Percentiles rank a stretch among this genome's conserved stretches.
phyloP scores from a whole-genome alignment of 2,113 vertebrate genomes.

The Tragulus kanchil region DNA sequence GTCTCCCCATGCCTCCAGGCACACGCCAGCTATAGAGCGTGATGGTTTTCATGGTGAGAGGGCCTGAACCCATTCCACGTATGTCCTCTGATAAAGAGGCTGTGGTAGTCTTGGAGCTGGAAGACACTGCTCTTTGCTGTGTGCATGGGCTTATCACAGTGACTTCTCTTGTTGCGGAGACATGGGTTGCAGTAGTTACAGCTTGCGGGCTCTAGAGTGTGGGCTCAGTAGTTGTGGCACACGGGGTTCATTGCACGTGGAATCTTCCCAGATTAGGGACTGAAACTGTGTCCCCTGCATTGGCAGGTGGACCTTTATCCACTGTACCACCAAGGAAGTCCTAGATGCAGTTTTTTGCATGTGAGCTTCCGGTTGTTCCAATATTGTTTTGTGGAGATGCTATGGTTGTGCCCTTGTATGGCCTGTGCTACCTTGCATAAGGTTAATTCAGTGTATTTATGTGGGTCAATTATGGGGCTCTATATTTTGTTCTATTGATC shows the following conservation, averaged over 20 bases:
- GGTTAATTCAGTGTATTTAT: not conserved
- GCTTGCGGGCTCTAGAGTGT: not conserved
- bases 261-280: not conserved
- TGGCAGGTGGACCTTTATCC: not conserved
- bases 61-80: not conserved
- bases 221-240: not conserved
- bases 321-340: not conserved
- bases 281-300: not conserved
- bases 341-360: not conserved
- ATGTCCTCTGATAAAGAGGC: not conserved
- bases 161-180: not conserved
- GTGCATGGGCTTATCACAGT: not conserved
- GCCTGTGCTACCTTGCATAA: not conserved
- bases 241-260: not conserved
- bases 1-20: not conserved
- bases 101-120: not conserved
- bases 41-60: not conserved
- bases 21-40: rapidly evolving
- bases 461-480: not conserved
- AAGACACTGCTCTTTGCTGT: not conserved
- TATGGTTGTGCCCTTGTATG: not conserved
- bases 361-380: not conserved
- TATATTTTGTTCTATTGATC: not conserved
- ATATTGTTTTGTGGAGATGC: not conserved
- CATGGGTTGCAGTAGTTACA: not conserved